Base-by-base conservation (phyloP, 2,113 vertebrate species). In the Orycteropus afer region DNA sequence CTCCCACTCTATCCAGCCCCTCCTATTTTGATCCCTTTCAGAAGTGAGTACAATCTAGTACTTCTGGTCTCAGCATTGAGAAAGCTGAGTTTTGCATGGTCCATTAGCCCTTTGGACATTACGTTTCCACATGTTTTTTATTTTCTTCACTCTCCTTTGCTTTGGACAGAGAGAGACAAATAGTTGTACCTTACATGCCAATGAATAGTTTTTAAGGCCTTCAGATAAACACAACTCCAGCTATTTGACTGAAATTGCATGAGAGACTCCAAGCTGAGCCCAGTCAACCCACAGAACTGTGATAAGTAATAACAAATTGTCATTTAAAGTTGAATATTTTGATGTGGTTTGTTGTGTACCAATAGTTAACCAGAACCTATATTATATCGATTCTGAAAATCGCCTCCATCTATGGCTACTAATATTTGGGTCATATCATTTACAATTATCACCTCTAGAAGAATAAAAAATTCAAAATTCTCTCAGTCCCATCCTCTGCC, bases 331-430 rank as follows among this genome's bases (percentile, higher is more conserved):
- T 37, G 1, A 53, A 37, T 29, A 3, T 83, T 95, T 95, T 29
- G 45, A 27, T 40, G 29, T 82, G 4, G 7, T 47, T 89, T 65
- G 5, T 47, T 82, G 29, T 20, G 5, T 59, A 51, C 15, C 47
- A 87, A 53, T n/a, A 55, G 37, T 65, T 69, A 74, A 69, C 74
- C 89, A 92, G 77, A 18, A 83, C 40, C 63, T 88, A 57, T 34
- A 25, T 67, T 89, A 40, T 5, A 87, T 27, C 14, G 32, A 51
- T 92, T 91, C 71, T 91, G 61, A 86, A 92, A 91, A 95, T 78
- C 20, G 89, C 49, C 59, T 91, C 42, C 59, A n/a, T 69, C 78
- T 42, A 61, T 51, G 15, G 22, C 47, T 77, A 29, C 45, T 83
- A n/a, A 90, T 69, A 29, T 3, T 59, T 37, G 11, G n/a, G 47